Conservation (phyloP, 2,888 invertebrate genomes). For the Trichopria drosophilae region DNA sequence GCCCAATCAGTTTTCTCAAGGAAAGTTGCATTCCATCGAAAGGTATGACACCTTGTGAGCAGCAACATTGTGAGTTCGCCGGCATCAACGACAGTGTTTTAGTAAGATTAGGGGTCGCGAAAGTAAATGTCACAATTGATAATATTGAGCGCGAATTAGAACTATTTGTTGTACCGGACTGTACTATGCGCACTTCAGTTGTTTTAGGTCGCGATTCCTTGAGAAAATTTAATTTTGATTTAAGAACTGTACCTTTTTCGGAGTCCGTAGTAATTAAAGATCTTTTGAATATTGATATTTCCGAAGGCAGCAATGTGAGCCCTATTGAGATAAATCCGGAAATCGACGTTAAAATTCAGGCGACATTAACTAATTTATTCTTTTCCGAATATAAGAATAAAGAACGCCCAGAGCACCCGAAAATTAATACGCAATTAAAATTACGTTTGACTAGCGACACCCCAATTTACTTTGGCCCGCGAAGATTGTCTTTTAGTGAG, state of each 20-base stretch:
- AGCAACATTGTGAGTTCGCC: neutral
- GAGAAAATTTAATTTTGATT: neutral
- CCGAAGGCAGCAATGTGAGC: neutral
- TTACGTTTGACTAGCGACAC: neutral
- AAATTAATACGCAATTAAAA: neutral
- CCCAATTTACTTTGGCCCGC: conserved; percentile 2
- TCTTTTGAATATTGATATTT: neutral
- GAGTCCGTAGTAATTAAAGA: neutral
- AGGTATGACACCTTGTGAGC: too few relatives aligned
- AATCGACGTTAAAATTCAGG: neutral
- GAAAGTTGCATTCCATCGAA: too few relatives aligned
- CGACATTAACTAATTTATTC: neutral
- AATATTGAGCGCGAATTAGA: neutral
- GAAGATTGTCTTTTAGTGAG: neutral
- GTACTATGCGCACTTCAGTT: neutral
- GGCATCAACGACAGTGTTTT: neutral
- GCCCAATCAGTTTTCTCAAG: too few relatives aligned
- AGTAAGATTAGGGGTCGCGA: neutral
- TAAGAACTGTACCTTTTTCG: neutral
- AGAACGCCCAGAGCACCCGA: conserved; percentile 2
- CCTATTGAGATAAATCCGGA: neutral
- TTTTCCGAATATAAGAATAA: neutral
- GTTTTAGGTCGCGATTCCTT: neutral
- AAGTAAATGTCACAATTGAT: neutral
- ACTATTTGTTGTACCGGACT: neutral